phyloP scores from a whole-genome alignment of 2,888 invertebrate genomes.

The Ochropleura plecta region DNA sequence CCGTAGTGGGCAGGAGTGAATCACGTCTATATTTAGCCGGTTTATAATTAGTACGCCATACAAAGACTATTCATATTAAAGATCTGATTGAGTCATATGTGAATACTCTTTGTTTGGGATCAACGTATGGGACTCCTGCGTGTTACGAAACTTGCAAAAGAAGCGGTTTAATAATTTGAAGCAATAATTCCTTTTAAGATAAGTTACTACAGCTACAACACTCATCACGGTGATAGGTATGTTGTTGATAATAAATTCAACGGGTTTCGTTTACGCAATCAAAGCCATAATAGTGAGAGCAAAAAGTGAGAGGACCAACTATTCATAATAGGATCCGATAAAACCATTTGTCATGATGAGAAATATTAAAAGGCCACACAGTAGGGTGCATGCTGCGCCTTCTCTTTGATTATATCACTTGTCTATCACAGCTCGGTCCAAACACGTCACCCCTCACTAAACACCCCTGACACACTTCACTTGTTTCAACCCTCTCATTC shows the following conservation, averaged over 20 bases:
- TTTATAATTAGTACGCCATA: slow-evolving; percentile 84
- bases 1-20: slow-evolving; percentile 82
- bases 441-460: slow-evolving; percentile 33
- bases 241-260: slow-evolving; percentile 4
- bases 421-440: neutral
- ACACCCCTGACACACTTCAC: slow-evolving; percentile 59
- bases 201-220: neutral
- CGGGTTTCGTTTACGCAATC: slow-evolving; percentile 28
- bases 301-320: slow-evolving; percentile 32
- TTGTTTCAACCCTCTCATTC: slow-evolving; percentile 65
- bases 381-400: neutral
- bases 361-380: slow-evolving; percentile 5
- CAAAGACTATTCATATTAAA: slow-evolving; percentile 74
- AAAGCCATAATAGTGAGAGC: neutral
- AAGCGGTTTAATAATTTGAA: slow-evolving; percentile 10
- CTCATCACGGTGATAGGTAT: neutral
- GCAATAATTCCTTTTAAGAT: slow-evolving; percentile 25
- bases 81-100: slow-evolving; percentile 75
- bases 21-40: slow-evolving; percentile 81
- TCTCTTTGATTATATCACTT: slow-evolving; percentile 8
- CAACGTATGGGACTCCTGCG: slow-evolving; percentile 21
- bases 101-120: slow-evolving; percentile 77
- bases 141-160: slow-evolving; percentile 27
- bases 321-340: slow-evolving; percentile 7
- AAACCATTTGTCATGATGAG: slow-evolving; percentile 4